These are phyloP conservation scores for Crambe crambe DNA, from an alignment of 37 sponge, comb jelly and placozoan genomes.

Conservation along the genomic window DNA sequence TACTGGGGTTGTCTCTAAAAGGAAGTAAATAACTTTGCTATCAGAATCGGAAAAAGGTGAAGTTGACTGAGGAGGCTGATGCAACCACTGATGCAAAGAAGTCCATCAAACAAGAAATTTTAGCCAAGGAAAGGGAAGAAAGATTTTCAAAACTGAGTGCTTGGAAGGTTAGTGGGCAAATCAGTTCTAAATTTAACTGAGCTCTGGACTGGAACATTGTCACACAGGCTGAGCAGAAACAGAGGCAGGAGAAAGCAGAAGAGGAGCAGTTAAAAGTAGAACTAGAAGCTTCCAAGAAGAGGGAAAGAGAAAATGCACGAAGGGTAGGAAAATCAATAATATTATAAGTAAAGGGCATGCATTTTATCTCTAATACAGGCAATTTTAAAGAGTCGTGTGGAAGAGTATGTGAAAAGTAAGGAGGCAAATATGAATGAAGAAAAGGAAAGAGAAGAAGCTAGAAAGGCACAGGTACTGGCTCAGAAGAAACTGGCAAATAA, in stretches of 20 bases:
- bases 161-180: slow-evolving; percentile 34
- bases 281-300: neutral
- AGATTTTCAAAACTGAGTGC: slow-evolving; percentile 25
- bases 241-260: neutral
- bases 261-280: neutral
- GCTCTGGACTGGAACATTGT: neutral
- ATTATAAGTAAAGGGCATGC: neutral
- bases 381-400: slow-evolving; percentile 3
- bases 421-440: slow-evolving; percentile 37
- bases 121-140: slow-evolving; percentile 47
- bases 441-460: slow-evolving; percentile 13
- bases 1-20: neutral
- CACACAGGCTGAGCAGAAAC: slow-evolving; percentile 18
- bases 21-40: neutral
- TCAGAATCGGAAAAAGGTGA: neutral
- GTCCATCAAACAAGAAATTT: neutral
- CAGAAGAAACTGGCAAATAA: slow-evolving; percentile 51
- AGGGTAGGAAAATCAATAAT: neutral
- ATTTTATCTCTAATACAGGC: neutral
- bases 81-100: neutral
- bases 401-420: slow-evolving; percentile 27
- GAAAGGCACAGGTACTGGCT: slow-evolving; percentile 30
- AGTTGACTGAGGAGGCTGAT: neutral
- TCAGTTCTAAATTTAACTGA: neutral
- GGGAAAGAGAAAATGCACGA: neutral